A percentile compares a stretch with the other conserved stretches of the same genome.
These are phyloP conservation scores for Sebastes minor DNA, from an alignment of 2,797 vertebrate genomes.

Conservation along the genomic window DNA sequence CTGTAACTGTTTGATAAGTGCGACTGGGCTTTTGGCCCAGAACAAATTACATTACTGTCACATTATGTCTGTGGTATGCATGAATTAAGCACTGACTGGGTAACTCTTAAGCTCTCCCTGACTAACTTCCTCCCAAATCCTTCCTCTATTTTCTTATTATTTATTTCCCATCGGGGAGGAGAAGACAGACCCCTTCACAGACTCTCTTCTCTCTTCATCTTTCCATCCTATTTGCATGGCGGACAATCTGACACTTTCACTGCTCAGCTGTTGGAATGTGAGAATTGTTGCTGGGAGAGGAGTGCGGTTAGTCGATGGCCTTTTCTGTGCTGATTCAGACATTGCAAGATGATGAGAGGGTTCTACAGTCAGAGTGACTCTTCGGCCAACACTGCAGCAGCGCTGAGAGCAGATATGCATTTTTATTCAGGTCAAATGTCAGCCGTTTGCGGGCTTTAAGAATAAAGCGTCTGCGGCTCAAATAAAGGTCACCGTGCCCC, in stretches of 20 bases:
- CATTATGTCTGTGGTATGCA: slow-evolving; percentile 77
- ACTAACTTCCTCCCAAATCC: slow-evolving; percentile 45
- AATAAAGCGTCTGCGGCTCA: slow-evolving; percentile 26
- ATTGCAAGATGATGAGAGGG: slow-evolving; percentile 58
- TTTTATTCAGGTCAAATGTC: slow-evolving; percentile 70
- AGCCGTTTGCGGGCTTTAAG: slow-evolving; percentile 31
- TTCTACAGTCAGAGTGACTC: slow-evolving; percentile 56
- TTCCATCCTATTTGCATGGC: slow-evolving; percentile 63
- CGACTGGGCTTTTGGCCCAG: slow-evolving; percentile 77
- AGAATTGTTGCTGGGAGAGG: slow-evolving; percentile 59
- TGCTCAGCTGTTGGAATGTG: slow-evolving; percentile 60
- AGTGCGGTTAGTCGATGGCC: slow-evolving; percentile 62
- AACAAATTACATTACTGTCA: slow-evolving; percentile 82
- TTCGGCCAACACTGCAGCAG: slow-evolving; percentile 45
- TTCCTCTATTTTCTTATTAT: slow-evolving; percentile 33
- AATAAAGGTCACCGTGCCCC: slow-evolving; percentile 25
- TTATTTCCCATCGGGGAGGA: slow-evolving; percentile 47
- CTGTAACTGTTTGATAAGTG: slow-evolving; percentile 75
- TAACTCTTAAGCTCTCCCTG: slow-evolving; percentile 43
- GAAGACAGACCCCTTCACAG: slow-evolving; percentile 42
- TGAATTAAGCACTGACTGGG: slow-evolving; percentile 72
- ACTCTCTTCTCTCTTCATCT: slow-evolving; percentile 33
- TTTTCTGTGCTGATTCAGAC: slow-evolving; percentile 70
- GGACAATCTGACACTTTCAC: slow-evolving; percentile 74
- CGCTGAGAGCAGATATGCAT: slow-evolving; percentile 43